A percentile compares a stretch with the other conserved stretches of the same genome.
Conservation (phyloP, 2,113 vertebrate species). For the Hoplias malabaricus region DNA sequence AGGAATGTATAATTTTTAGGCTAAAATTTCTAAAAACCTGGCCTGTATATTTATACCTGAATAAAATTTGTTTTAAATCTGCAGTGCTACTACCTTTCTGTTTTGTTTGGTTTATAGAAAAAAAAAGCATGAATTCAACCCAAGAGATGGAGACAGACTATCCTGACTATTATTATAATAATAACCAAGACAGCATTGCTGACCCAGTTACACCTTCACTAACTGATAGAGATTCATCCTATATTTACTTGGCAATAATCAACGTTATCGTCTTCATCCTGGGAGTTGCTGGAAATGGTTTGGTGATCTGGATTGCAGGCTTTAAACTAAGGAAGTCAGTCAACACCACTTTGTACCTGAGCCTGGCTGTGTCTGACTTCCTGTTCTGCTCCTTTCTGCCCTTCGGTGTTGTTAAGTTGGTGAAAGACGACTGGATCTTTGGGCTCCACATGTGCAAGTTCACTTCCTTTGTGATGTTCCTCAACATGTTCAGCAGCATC, state of each 20-base stretch:
- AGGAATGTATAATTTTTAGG: no score
- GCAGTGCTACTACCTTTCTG: background rate
- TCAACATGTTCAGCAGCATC: constrained; percentile 96
- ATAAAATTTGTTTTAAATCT: background rate
- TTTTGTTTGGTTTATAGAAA: background rate
- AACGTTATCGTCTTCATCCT: constrained; percentile 79
- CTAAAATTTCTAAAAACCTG: no score
- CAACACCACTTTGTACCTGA: constrained; percentile 78
- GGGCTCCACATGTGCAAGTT: constrained; percentile 87
- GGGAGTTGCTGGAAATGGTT: constrained; percentile 82
- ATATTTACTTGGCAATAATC: constrained; percentile 58
- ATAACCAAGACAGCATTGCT: background rate
- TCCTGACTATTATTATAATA: background rate
- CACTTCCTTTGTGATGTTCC: constrained; percentile 75
- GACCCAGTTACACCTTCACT: background rate
- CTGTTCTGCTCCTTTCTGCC: constrained; percentile 86
- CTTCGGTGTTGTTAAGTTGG: constrained; percentile 68
- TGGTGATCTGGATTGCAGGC: constrained; percentile 84
- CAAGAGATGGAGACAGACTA: no score
- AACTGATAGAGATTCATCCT: constrained; percentile 40
- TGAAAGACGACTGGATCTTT: constrained; percentile 82
- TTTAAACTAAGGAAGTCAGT: constrained; percentile 89
- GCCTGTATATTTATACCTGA: background rate
- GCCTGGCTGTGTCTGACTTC: constrained; percentile 43
- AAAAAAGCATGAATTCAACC: background rate